A percentile compares a stretch with the other conserved stretches of the same genome.
Conservation (phyloP, 2,888 invertebrate genomes). For the Lacanobia wlatinum region DNA sequence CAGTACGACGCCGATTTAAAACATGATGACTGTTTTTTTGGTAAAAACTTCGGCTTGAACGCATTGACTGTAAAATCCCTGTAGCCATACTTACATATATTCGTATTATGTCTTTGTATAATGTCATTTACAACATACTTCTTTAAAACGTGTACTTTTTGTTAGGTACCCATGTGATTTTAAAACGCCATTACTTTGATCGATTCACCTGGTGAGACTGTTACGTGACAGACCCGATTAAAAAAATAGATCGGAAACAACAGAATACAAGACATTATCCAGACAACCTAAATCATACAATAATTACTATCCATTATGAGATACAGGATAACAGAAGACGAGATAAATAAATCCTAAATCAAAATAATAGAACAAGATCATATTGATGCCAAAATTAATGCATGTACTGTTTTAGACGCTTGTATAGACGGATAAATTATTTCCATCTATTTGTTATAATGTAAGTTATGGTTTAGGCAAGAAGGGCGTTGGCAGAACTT, state of each 20-base stretch:
- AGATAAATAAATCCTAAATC: slow-evolving; percentile 23
- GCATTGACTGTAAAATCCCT: too few species aligned
- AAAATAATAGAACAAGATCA: slow-evolving; percentile 34
- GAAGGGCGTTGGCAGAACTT: slow-evolving; percentile 31
- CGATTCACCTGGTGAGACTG: too few species aligned
- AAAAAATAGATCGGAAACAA: not conserved
- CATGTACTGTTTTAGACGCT: slow-evolving; percentile 4
- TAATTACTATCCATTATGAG: slow-evolving; percentile 13
- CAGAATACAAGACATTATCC: slow-evolving; percentile 14
- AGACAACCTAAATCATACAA: slow-evolving; percentile 20
- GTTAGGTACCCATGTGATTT: too few species aligned
- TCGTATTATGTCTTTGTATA: too few species aligned
- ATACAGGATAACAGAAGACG: not conserved
- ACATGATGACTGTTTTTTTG: too few species aligned
- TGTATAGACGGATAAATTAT: slow-evolving; percentile 16
- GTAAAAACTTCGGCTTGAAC: too few species aligned
- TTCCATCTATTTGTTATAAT: slow-evolving; percentile 30
- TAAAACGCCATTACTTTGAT: too few species aligned
- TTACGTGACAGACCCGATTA: too few species aligned
- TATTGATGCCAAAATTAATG: slow-evolving; percentile 28
- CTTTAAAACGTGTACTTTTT: too few species aligned
- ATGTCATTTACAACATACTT: too few species aligned
- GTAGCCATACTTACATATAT: too few species aligned
- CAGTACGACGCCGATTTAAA: too few species aligned
- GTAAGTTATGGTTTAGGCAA: slow-evolving; percentile 19